A percentile compares a stretch with the other conserved stretches of the same genome.
Evolutionary conservation across 1,140 invertebrate genomes (phyloP).

Genomic region (Dryas iulia): DNA sequence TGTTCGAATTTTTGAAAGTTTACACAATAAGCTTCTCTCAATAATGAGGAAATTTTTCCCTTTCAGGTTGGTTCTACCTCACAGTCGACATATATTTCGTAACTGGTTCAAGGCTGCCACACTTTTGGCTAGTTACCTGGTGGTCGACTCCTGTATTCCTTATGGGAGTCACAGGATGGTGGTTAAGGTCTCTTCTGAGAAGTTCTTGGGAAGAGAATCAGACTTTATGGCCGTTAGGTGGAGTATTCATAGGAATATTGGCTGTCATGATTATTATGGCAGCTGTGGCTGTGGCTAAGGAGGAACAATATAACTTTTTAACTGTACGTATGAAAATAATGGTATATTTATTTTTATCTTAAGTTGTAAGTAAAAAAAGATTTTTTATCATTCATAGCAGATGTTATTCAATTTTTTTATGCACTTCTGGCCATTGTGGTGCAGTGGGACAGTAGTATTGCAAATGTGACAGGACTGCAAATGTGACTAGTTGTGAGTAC

Average conservation of each 20-base stretch:
- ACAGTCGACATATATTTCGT: conserved; percentile 66
- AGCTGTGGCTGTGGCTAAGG: conserved; percentile 64
- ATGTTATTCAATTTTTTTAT: too few species aligned
- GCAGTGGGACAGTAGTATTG: too few species aligned
- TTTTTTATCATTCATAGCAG: too few species aligned
- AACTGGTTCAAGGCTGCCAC: conserved; percentile 56
- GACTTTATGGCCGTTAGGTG: conserved; percentile 60
- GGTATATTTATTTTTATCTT: not conserved
- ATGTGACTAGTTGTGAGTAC: too few species aligned
- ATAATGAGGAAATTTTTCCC: not conserved
- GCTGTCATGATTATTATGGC: conserved; percentile 62
- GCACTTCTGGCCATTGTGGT: too few species aligned
- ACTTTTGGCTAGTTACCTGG: conserved; percentile 57
- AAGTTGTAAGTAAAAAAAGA: too few species aligned
- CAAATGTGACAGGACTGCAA: too few species aligned
- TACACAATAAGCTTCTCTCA: not conserved
- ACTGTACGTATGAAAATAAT: conserved; percentile 44
- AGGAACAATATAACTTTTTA: conserved; percentile 70
- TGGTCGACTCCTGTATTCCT: conserved; percentile 55
- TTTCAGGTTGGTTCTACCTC: conserved; percentile 65
- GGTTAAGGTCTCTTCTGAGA: conserved; percentile 51
- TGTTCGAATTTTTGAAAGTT: not conserved
- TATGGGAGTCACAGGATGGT: conserved; percentile 64
- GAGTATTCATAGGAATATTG: conserved; percentile 53
- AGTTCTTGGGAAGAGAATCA: conserved; percentile 44